These are phyloP conservation scores for Takifugu rubripes DNA, from an alignment of 2,797 vertebrate genomes.

Conservation along the genomic window DNA sequence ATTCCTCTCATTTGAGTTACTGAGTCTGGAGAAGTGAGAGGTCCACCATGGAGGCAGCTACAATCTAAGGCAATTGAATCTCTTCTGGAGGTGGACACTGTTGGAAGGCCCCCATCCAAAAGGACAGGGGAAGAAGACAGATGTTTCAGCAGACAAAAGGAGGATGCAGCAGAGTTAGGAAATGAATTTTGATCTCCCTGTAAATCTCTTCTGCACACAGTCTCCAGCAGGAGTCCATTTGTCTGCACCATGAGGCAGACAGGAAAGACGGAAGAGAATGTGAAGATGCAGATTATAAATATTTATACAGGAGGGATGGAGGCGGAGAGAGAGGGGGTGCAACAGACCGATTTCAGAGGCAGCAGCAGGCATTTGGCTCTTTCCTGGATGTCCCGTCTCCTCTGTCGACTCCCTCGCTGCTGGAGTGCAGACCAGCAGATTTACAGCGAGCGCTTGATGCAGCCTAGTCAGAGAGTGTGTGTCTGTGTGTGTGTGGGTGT, in stretches of 20 bases:
- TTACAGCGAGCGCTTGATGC: conserved; percentile 51
- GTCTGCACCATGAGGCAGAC: conserved; percentile 4
- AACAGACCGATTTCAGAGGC: conserved; percentile 51
- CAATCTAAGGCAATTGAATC: too few species aligned
- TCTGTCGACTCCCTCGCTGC: conserved; percentile 45
- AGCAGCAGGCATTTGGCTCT: conserved; percentile 54
- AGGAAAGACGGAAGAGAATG: conserved; percentile 13
- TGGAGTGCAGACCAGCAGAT: conserved; percentile 51
- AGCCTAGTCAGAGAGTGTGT: conserved; percentile 25
- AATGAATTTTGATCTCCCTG: conserved; percentile 20
- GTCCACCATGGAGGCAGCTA: too few species aligned
- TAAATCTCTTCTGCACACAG: conserved; percentile 47
- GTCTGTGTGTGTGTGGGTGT: not conserved
- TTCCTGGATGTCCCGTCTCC: conserved; percentile 49
- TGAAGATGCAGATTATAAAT: conserved; percentile 68
- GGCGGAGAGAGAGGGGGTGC: conserved; percentile 18
- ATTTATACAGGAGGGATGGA: conserved; percentile 61
- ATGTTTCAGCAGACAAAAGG: not conserved
- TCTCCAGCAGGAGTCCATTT: conserved; percentile 46
- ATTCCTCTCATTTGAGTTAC: too few species aligned
- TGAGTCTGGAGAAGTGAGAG: too few species aligned
- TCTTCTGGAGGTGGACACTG: too few species aligned
- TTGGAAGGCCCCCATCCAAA: too few species aligned
- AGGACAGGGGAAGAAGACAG: too few species aligned
- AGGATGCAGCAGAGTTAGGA: not conserved